Base-by-base conservation (phyloP, 2,113 vertebrate genomes). In the Orthonyx spaldingii region DNA sequence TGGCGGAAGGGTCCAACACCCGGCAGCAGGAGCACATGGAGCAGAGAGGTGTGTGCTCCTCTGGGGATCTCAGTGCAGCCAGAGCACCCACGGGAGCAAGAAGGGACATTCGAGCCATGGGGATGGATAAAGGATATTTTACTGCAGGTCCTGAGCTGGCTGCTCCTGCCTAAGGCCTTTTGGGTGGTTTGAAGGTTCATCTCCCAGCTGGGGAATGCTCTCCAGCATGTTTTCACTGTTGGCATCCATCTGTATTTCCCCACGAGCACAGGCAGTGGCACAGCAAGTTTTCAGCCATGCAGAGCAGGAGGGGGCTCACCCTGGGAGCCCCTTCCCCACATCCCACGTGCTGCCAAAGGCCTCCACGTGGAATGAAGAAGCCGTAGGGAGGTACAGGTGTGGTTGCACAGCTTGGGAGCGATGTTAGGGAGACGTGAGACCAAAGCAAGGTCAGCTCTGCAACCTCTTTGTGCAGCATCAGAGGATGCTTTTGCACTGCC, bases 1-100 rank as follows among this genome's bases (percentile, higher is more conserved):
- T 72, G 91, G 42, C 0, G 4, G 64, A 20, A 89, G 47, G 39
- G 30, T 26, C 76, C 46, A 78, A 60, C 12, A 28, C 42, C 59
- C 2, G 0, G 49, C 18, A 15, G 71, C 46, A 42, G 89, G 41
- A 90, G 59, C 4, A 9, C 59, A 30, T 0, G 1, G 57, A 74
- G 69, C 79, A 46, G 53, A 13, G 71, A 83, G 60, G 44, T 46
- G 70, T 1, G 17, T 23, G 64, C 16, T 41, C 50, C 52, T 89
- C 74, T 27, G 66, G n/a, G 37, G 39, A 39, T 10, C 52, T 33
- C 78, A 39, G 61, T 0, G 3, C 26, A 66, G 55, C n/a, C 46
- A 69, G 46, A 56, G 84, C 64, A 50, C 37, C 35, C 23, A 30
- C 5, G 6, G 68, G 52, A 84, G 65, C 42, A 37, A 16, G 47